Percentiles rank a stretch among this genome's conserved stretches.
phyloP scores from a whole-genome alignment of 2,113 vertebrate genomes.

The Steatornis caripensis region DNA sequence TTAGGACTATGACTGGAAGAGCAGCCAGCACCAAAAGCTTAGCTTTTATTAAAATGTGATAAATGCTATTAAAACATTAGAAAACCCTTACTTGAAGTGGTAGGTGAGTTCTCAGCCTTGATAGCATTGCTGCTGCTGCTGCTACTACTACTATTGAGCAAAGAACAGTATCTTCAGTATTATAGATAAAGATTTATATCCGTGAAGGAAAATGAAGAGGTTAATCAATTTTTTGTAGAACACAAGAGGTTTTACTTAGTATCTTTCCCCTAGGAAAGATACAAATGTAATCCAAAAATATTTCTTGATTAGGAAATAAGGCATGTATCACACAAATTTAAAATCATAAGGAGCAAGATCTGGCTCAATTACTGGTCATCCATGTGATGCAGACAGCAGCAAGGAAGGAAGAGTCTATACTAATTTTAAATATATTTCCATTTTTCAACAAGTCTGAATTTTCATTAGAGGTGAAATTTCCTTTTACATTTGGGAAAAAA shows the following conservation, averaged over 20 bases:
- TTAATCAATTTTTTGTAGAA: background rate
- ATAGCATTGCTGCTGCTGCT: background rate
- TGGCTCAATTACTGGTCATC: background rate
- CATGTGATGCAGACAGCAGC: background rate
- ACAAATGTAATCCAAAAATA: background rate
- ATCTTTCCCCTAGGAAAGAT: background rate
- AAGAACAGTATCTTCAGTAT: background rate
- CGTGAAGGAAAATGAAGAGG: background rate
- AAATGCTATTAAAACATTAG: background rate
- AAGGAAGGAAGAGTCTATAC: background rate
- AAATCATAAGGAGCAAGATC: background rate
- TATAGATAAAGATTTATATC: background rate
- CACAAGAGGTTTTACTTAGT: background rate
- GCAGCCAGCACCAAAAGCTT: background rate
- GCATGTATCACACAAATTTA: background rate
- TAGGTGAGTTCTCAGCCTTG: background rate
- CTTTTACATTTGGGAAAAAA: background rate
- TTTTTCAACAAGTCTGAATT: background rate
- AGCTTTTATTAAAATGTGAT: background rate
- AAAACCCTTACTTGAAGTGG: background rate
- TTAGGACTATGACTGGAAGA: background rate
- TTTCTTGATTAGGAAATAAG: background rate
- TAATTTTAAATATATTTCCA: background rate
- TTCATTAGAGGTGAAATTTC: background rate
- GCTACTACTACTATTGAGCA: background rate